Evolutionary conservation across 2,888 invertebrate genomes (phyloP), one percentile per base, ranked within the genome.

Genomic region (Melikaiella ostensackeni): DNA sequence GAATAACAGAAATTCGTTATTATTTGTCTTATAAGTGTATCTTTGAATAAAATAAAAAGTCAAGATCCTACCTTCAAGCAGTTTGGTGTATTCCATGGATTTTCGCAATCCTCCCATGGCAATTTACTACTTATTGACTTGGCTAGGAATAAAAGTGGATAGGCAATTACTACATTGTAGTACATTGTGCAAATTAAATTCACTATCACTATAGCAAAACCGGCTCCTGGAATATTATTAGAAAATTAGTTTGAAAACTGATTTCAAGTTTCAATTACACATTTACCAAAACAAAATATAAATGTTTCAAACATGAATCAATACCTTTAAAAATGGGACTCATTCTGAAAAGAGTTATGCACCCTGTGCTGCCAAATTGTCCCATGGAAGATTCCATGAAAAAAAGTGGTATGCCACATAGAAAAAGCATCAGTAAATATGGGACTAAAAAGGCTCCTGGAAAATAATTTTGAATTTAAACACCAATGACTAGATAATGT

Each of bases 391-490:
- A 95, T 92, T 98, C 98, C 94, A 98, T 93, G 88, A 97, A 97
- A 88, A 97, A 97, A 80, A 98, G 92, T 0, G 98, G 98, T 78
- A 97, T 95, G 4, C 97, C 98, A 86, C 97, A 97, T 75, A 96
- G 91, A 59, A 96, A 90, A 70, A 97, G 92, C 91, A 97, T 97
- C 79, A 97, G 89, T 64, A 97, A 92, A 90, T 98, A 98, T 4
- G 98, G 97, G 42, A 98, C 94, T 62, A 98, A 92, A 90, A 98
- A 98, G 6, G 97, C 98, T 79, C 97, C 96, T 97, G 93, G 61
- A 91, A 91, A 63, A 76, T 64, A 42, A 66, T 46, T 55, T 21
- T 21, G 0, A 55, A 4, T 21, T n/a, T 21, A 55, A 21, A 21
- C 1, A 21, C 6, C 38, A 13, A 55, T 9, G 7, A 11, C 3